Conservation (phyloP, 2,797 vertebrate genomes). For the Tadarida brasiliensis region DNA sequence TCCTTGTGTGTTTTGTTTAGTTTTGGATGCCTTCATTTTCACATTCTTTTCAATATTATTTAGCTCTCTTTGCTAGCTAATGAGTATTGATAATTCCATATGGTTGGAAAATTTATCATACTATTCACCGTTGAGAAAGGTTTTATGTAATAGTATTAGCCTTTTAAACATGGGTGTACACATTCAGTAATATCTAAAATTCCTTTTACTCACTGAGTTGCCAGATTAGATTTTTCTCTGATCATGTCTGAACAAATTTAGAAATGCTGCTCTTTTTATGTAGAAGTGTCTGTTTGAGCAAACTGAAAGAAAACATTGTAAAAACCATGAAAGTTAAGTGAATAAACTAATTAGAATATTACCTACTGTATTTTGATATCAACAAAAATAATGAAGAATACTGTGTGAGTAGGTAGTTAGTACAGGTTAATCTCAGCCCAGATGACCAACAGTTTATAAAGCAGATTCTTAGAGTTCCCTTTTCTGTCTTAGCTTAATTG, state of each 20-base stretch:
- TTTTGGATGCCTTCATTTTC: neutral
- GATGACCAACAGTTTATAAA: neutral
- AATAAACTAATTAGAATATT: slow-evolving; percentile 7
- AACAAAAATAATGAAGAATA: neutral
- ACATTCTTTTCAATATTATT: neutral
- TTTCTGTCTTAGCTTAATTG: slow-evolving; percentile 1
- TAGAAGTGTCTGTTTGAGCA: neutral
- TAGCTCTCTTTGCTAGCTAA: neutral
- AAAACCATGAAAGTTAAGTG: neutral
- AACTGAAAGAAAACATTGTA: neutral
- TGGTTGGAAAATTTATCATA: neutral
- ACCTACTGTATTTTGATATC: neutral
- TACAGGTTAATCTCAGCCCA: neutral
- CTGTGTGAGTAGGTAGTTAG: neutral
- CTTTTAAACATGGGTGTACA: neutral
- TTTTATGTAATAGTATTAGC: neutral
- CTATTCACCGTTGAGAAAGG: neutral
- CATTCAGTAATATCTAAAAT: neutral
- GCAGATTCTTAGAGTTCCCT: neutral
- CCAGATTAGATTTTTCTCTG: neutral
- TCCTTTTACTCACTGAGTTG: neutral
- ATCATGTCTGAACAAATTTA: neutral
- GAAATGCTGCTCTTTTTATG: neutral
- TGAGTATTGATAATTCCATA: neutral
- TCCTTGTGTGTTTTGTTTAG: neutral